Percentiles rank a stretch among this genome's conserved stretches.
phyloP scores from a whole-genome alignment of 1,140 invertebrate species.

The Battus philenor region DNA sequence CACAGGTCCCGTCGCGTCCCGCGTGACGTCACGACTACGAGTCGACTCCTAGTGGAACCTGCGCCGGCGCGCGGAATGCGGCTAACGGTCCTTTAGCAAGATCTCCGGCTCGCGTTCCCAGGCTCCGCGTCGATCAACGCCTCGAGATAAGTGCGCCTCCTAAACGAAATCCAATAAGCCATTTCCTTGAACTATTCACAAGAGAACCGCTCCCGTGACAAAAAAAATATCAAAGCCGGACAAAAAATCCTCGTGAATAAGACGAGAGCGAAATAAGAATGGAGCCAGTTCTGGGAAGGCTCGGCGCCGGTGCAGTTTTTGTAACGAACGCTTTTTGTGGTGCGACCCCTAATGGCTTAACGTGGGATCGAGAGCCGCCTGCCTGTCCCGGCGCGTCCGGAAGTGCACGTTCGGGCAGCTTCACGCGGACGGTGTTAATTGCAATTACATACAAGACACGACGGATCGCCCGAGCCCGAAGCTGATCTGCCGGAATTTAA shows the following conservation, averaged over 20 bases:
- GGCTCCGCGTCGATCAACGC: slow-evolving; percentile 45
- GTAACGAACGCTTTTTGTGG: slow-evolving; percentile 70
- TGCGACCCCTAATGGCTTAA: slow-evolving; percentile 68
- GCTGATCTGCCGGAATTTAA: too few species aligned
- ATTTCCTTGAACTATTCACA: slow-evolving; percentile 69
- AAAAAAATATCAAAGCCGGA: slow-evolving; percentile 63
- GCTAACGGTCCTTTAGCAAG: slow-evolving; percentile 38
- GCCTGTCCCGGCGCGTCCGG: slow-evolving; percentile 35
- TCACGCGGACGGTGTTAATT: slow-evolving; percentile 30
- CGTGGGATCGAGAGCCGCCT: slow-evolving; percentile 48
- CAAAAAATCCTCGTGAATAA: slow-evolving; percentile 68
- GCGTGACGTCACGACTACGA: slow-evolving; percentile 19
- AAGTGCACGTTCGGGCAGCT: slow-evolving; percentile 22
- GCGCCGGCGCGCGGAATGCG: slow-evolving; percentile 32
- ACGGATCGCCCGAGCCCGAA: too few species aligned
- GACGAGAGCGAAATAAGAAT: slow-evolving; percentile 73
- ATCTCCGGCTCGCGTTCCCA: slow-evolving; percentile 41
- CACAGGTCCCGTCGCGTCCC: too few species aligned
- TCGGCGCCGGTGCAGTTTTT: slow-evolving; percentile 71
- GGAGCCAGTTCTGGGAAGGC: slow-evolving; percentile 68
- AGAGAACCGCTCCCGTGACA: slow-evolving; percentile 56
- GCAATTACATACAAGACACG: too few species aligned
- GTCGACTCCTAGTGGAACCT: slow-evolving; percentile 18
- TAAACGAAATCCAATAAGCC: slow-evolving; percentile 70
- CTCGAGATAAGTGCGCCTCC: slow-evolving; percentile 58